Conservation (phyloP, 2,888 invertebrate species). For the Sphinx pinastri region DNA sequence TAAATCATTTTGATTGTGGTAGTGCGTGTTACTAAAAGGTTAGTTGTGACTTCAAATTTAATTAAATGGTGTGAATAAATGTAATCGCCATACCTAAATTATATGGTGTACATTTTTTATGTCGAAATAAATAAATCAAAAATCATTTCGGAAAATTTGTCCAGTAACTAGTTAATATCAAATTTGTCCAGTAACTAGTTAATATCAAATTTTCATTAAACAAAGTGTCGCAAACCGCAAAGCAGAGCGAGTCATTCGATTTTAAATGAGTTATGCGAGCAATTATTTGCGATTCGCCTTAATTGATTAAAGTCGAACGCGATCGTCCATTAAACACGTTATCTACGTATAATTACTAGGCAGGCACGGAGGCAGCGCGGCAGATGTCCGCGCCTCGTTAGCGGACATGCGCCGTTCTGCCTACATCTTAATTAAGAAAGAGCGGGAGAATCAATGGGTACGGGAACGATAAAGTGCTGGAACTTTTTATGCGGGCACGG, state of each 20-base stretch:
- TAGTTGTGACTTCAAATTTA: no score
- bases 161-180: no score
- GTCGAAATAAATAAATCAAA: no score
- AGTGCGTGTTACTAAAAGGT: no score
- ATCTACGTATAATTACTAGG: constrained; percentile 37
- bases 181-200: no score
- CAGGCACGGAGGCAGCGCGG: constrained; percentile 40
- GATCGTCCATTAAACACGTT: constrained; percentile 37
- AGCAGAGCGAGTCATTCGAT: neutral
- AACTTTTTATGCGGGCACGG: constrained; percentile 13
- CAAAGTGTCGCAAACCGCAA: neutral
- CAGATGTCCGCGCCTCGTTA: constrained; percentile 76
- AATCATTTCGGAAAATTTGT: no score
- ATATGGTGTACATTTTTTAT: no score
- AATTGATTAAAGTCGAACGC: constrained; percentile 28
- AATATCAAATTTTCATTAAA: no score
- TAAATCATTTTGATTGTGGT: no score
- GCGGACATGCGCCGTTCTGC: constrained; percentile 71
- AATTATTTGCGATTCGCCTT: constrained; percentile 29
- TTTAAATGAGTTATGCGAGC: constrained; percentile 24
- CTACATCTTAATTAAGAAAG: constrained; percentile 80
- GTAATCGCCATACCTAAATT: no score
- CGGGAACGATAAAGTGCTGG: constrained; percentile 40
- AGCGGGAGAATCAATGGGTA: constrained; percentile 41
- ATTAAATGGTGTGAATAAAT: no score